Base-by-base conservation (phyloP, 30 jellyfish, hydroid and myxozoan genomes). In the Morbakka virulenta region DNA sequence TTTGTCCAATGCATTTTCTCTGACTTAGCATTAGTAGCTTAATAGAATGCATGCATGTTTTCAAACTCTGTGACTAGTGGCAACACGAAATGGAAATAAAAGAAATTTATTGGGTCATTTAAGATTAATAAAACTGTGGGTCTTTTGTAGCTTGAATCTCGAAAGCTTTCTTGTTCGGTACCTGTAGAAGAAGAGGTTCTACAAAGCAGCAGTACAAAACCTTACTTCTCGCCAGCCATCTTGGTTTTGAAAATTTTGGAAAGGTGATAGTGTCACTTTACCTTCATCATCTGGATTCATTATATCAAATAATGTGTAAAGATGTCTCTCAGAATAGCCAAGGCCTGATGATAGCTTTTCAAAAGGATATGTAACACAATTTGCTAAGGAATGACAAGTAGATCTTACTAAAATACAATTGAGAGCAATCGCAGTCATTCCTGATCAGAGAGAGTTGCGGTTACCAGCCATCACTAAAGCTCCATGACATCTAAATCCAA, bases 141-240 rank as follows among this genome's bases (percentile, higher is more conserved):
- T 32, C 89, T 90, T 65, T 83, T 83, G 84, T 61, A 83, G 20
- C 84, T 74, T 25, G 84, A 71, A 74, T 61, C 80, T 48, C 75
- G 82, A 14, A 77, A 23, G 52, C 72, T 30, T 41, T 77, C 74
- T 33, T 64, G 87, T 67, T 61, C 86, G 61, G 94, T 89, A 73
- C 75, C 53, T 28, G 67, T 50, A 74, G 32, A 83, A 78, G 74
- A 74, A 35, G 91, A n/a, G 90, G 75, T 32, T 83, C 75, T 53
- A 83, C 50, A 25, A 83, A 67, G 68, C 73, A 28, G 61, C 64
- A 73, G 83, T 17, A 75, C 35, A 83, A 69, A 62, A 85, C 89
- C 69, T 85, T 85, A 27, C 95, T 87, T 50, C 96, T 62, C 31
- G 64, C 92, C 4, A 69, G 67, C 87, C 96, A 86, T 35, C 96